Conservation (phyloP, 2,888 invertebrate species). For the Diarsia brunnea region DNA sequence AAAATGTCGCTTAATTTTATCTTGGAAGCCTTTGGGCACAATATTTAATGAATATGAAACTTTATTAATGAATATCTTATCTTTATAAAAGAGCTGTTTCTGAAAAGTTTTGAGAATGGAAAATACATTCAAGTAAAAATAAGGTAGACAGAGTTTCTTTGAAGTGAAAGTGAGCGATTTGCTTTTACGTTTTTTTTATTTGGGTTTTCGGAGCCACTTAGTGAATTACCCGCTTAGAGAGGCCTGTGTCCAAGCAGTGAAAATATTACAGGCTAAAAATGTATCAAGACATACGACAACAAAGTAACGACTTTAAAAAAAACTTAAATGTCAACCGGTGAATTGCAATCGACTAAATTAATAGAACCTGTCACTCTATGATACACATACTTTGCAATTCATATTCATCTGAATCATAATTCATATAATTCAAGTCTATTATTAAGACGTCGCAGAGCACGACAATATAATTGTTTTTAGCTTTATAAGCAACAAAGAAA, state of each 20-base stretch:
- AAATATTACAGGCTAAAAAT: too few species aligned
- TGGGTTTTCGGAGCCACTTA: too few species aligned
- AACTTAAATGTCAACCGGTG: neutral
- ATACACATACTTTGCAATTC: slow-evolving; percentile 12
- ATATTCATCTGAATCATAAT: slow-evolving; percentile 23
- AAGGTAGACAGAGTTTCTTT: too few species aligned
- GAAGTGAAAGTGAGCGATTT: too few species aligned
- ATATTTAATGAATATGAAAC: slow-evolving; percentile 19
- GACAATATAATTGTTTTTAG: slow-evolving; percentile 55
- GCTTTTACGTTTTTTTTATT: too few species aligned
- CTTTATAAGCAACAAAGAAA: slow-evolving; percentile 19
- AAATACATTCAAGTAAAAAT: too few species aligned
- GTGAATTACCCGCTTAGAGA: too few species aligned
- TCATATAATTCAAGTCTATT: slow-evolving; percentile 28
- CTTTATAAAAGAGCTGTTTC: neutral
- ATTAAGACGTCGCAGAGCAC: slow-evolving; percentile 51
- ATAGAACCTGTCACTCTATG: neutral
- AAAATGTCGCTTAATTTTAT: slow-evolving; percentile 21
- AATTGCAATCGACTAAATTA: neutral
- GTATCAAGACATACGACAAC: too few species aligned
- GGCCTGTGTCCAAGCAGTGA: too few species aligned
- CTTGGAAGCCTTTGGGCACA: slow-evolving; percentile 1
- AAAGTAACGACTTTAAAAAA: neutral
- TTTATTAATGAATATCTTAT: slow-evolving; percentile 1
- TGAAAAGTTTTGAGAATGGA: too few species aligned